These are phyloP conservation scores for Phenacoccus solenopsis DNA, from an alignment of 1,140 invertebrate species.

Conservation along the genomic window DNA sequence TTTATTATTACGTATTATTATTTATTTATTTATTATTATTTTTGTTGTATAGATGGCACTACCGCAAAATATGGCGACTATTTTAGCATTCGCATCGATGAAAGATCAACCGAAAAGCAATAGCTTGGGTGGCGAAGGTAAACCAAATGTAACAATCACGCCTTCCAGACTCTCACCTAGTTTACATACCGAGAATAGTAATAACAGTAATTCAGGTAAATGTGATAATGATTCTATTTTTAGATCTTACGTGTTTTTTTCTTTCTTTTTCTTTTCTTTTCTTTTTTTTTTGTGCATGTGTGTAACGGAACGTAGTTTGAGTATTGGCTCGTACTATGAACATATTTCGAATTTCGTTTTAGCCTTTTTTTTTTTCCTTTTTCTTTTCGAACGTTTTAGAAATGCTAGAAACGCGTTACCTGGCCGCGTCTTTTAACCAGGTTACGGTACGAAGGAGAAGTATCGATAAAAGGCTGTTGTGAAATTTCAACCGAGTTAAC, in stretches of 20 bases:
- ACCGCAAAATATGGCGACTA: constrained; percentile 29
- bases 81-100: constrained; percentile 27
- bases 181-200: background rate
- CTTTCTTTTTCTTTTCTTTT: no score
- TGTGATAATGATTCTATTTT: background rate
- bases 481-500: background rate
- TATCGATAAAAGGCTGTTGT: background rate
- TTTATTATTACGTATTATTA: no score
- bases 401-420: background rate
- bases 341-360: background rate
- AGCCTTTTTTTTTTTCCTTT: no score
- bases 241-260: background rate
- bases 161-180: constrained; percentile 6
- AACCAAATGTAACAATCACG: constrained; percentile 5
- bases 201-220: constrained; percentile 5
- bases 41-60: constrained; percentile 25
- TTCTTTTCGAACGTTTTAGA: background rate
- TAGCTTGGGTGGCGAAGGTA: background rate
- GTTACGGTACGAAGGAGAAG: no score
- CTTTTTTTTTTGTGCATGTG: no score
- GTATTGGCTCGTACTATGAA: background rate
- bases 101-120: constrained; percentile 22
- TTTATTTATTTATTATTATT: background rate
- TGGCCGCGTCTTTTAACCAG: no score
- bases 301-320: background rate